Conservation (phyloP, 1,140 invertebrate genomes). For the Meloidogyne exigua region DNA sequence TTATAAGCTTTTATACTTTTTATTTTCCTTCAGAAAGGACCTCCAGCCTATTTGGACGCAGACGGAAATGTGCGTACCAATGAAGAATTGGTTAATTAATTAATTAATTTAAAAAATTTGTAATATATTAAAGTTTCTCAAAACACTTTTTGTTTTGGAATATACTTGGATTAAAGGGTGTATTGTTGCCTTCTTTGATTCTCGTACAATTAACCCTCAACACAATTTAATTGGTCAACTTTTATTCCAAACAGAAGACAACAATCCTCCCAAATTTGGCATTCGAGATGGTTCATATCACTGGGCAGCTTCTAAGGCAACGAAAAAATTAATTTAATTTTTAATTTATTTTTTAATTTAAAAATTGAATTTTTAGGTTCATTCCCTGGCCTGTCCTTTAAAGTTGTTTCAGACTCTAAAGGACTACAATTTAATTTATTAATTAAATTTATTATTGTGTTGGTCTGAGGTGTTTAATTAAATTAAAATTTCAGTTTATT, state of each 20-base stretch:
- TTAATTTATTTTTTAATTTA: too few species aligned
- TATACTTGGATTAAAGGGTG: constrained; percentile 3
- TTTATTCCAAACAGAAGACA: background rate
- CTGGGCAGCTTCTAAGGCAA: constrained; percentile 15
- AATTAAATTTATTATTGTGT: background rate
- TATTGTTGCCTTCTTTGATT: constrained; percentile 15
- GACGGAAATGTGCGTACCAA: background rate
- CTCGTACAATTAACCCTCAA: background rate
- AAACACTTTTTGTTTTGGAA: constrained; percentile 10
- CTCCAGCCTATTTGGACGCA: background rate
- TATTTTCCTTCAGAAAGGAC: constrained; percentile 4
- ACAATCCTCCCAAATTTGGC: background rate
- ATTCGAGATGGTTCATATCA: background rate
- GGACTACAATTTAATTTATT: background rate
- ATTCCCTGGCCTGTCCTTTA: too few species aligned
- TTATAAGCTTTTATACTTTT: too few species aligned
- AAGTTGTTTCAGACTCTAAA: too few species aligned
- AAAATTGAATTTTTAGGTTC: too few species aligned
- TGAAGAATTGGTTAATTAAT: background rate
- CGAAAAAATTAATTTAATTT: too few species aligned
- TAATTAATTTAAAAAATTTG: background rate
- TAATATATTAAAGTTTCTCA: background rate
- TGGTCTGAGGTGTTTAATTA: too few species aligned
- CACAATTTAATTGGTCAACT: background rate
- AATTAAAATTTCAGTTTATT: constrained; percentile 1